A percentile compares a stretch with the other conserved stretches of the same genome.
Conservation (phyloP, 1,140 invertebrate genomes). For the Campoletis sonorensis region DNA sequence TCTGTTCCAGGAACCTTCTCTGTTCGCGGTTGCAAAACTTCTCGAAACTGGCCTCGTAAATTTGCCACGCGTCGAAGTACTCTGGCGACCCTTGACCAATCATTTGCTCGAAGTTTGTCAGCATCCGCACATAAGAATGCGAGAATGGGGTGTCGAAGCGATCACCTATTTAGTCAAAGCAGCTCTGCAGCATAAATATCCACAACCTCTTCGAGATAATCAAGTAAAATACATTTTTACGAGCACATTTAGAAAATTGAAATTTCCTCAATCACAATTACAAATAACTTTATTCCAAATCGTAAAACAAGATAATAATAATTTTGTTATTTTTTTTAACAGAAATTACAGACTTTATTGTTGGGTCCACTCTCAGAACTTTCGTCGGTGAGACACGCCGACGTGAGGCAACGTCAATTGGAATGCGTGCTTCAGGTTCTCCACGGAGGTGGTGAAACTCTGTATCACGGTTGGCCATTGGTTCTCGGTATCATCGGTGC, state of each 20-base stretch:
- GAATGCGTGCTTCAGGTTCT: slow-evolving; percentile 96
- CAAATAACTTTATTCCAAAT: slow-evolving; percentile 50
- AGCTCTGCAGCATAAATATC: slow-evolving; percentile 92
- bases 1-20: slow-evolving; percentile 88
- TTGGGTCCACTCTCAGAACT: slow-evolving; percentile 93
- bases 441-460: slow-evolving; percentile 93
- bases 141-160: slow-evolving; percentile 98
- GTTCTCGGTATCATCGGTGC: slow-evolving; percentile 96
- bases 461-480: slow-evolving; percentile 95
- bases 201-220: slow-evolving; percentile 89
- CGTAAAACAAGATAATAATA: no score
- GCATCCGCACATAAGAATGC: slow-evolving; percentile 95
- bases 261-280: neutral
- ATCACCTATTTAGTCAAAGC: slow-evolving; percentile 96
- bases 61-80: slow-evolving; percentile 93
- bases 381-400: slow-evolving; percentile 91
- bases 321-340: slow-evolving; percentile 55
- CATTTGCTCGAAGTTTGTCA: slow-evolving; percentile 97
- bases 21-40: slow-evolving; percentile 98
- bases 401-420: slow-evolving; percentile 96
- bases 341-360: slow-evolving; percentile 91
- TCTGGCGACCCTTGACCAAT: slow-evolving; percentile 97
- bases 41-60: slow-evolving; percentile 97
- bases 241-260: no score
- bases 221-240: slow-evolving; percentile 78